Base-by-base conservation (phyloP, 2,797 vertebrate species). In the Macropus fuliginosus region DNA sequence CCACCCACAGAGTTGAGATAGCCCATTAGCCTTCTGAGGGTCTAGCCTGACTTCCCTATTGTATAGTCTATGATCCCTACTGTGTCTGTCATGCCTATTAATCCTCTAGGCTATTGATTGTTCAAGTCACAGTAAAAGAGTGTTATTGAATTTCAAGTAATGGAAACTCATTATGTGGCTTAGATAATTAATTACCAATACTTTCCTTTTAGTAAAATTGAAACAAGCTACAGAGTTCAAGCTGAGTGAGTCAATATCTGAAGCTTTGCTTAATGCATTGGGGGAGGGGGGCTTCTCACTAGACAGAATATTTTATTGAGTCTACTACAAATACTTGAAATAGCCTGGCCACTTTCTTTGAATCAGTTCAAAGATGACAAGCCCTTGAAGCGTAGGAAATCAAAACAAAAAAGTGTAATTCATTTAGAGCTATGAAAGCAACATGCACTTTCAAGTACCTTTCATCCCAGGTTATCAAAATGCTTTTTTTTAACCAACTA, bases 141-240 rank as follows among this genome's bases (percentile, higher is more conserved):
- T 96, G 97, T 96, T 98, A 98, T 98, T 97, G 89, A 98, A 98
- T 98, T 98, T 94, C 94, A 97, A 96, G 96, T 96, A 97, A 96
- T 96, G 98, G 97, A 98, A 98, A 94, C 97, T 98, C 96, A 96
- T 97, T 95, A 94, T 95, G 93, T 94, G 95, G 93, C 91, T 91
- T 59, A 97, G 97, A 95, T 98, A 92, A 98, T 97, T 98, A 98
- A 98, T 98, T 98, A 98, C 97, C 92, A 93, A 96, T 91, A 97
- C 97, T 97, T 96, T 93, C 90, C 92, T 56, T 94, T 95, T 97
- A 97, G 56, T 96, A 97, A 97, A 97, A 98, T 93, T 98, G 96
- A 97, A 97, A 97, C 54, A 95, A 96, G 46, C 95, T 87, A 54
- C 96, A 96, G 97, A 95, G 95, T 97, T 90, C 59, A 95, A 95